Evolutionary conservation across 2,888 invertebrate species (phyloP).

Genomic region (Stramonita haemastoma): DNA sequence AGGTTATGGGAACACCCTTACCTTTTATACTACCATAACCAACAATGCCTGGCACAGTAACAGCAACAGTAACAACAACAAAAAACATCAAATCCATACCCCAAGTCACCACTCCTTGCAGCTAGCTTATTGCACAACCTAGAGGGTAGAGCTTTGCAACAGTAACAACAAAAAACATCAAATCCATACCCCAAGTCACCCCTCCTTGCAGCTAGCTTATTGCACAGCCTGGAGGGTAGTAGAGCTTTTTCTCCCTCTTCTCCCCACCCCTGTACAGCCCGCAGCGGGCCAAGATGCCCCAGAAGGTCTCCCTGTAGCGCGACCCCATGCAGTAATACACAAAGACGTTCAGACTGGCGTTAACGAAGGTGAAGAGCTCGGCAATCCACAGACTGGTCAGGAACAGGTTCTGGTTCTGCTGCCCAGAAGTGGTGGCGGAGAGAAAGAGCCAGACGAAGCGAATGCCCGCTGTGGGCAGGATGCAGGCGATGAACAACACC

Average conservation of each 20-base stretch:
- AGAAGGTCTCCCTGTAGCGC: slow-evolving; percentile 15
- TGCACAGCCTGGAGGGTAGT: background rate
- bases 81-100: no score
- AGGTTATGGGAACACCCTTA: no score
- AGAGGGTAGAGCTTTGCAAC: no score
- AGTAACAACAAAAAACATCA: background rate
- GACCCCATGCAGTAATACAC: slow-evolving; percentile 29
- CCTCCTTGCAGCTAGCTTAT: background rate
- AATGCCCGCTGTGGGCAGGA: background rate
- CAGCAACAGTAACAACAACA: no score
- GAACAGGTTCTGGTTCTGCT: slow-evolving; percentile 1
- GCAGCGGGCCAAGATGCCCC: background rate
- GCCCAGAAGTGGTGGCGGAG: background rate
- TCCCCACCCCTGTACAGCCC: background rate
- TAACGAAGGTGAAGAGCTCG: background rate
- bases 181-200: background rate
- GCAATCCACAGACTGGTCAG: slow-evolving; percentile 4
- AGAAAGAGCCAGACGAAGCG: slow-evolving; percentile 19
- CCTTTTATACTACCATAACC: no score
- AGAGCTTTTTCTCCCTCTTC: no score
- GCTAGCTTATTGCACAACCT: background rate
- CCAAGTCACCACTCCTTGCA: background rate
- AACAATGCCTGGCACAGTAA: no score
- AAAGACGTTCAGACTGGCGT: slow-evolving; percentile 18
- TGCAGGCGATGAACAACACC: background rate